Percentiles rank a stretch among this genome's conserved stretches.
These are phyloP conservation scores for Margarornis squamiger DNA, from an alignment of 2,797 vertebrate genomes.

Conservation along the genomic window DNA sequence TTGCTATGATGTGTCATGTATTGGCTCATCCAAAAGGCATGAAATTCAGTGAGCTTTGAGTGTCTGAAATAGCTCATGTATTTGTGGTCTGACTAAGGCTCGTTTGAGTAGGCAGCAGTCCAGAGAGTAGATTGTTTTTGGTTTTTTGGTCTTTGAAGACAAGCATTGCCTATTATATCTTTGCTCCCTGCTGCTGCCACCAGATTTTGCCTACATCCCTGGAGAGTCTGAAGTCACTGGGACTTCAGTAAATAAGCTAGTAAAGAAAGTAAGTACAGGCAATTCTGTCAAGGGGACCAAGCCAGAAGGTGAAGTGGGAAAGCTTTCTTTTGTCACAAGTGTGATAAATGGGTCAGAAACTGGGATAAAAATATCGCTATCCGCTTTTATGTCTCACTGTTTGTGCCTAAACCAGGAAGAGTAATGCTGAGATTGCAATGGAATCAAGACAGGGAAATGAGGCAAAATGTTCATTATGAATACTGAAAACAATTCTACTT, in stretches of 20 bases:
- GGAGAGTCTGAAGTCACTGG: not conserved
- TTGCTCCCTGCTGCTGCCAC: not conserved
- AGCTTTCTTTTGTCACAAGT: not conserved
- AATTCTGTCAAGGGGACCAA: not conserved
- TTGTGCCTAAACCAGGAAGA: not conserved
- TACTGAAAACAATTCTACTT: not conserved
- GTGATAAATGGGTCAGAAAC: not conserved
- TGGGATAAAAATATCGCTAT: not conserved
- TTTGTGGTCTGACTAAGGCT: not conserved
- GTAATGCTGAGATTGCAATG: not conserved
- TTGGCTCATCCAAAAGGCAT: not conserved
- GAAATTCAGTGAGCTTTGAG: not conserved
- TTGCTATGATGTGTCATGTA: rapidly evolving
- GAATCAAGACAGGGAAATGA: not conserved
- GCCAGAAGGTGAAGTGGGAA: not conserved
- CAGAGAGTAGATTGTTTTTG: not conserved
- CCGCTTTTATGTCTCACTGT: not conserved
- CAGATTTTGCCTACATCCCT: not conserved
- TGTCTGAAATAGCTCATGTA: not conserved
- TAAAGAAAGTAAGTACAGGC: not conserved
- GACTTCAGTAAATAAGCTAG: not conserved
- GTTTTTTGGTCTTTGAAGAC: not conserved
- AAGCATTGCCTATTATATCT: not conserved
- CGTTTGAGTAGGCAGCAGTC: not conserved
- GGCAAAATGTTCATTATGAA: not conserved